These are phyloP conservation scores for Brachionus paranguensis DNA, from an alignment of 1,140 invertebrate species.

Conservation along the genomic window DNA sequence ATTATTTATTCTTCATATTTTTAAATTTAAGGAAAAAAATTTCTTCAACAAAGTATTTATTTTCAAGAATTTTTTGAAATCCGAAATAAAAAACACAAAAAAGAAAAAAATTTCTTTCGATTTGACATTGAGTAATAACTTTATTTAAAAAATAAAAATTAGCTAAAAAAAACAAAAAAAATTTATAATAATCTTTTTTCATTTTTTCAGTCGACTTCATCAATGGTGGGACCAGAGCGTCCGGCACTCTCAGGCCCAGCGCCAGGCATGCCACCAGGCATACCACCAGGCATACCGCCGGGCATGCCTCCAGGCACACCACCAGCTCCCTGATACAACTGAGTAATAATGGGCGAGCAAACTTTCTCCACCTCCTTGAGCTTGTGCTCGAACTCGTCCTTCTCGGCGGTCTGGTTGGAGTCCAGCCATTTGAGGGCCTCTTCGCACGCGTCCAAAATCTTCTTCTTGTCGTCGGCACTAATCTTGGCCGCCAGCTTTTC, in stretches of 20 bases:
- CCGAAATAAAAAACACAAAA: too few species aligned
- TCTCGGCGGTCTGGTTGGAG: slow-evolving; percentile 69
- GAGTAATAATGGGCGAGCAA: slow-evolving; percentile 57
- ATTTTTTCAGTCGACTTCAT: slow-evolving; percentile 33
- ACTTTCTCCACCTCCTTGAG: slow-evolving; percentile 53
- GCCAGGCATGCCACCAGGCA: not conserved
- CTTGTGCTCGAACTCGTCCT: slow-evolving; percentile 53
- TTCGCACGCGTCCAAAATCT: slow-evolving; percentile 82
- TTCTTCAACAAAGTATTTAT: too few species aligned
- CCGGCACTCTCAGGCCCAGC: not conserved
- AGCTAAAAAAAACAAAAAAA: not conserved
- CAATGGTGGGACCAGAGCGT: slow-evolving; percentile 17
- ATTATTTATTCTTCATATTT: too few species aligned
- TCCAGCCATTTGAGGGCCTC: slow-evolving; percentile 91
- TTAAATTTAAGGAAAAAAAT: too few species aligned
- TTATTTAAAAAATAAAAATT: not conserved
- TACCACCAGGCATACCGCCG: slow-evolving; percentile 30
- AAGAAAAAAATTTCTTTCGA: too few species aligned
- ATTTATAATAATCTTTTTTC: not conserved
- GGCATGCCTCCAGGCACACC: slow-evolving; percentile 35
- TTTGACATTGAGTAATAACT: not conserved
- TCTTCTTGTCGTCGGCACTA: slow-evolving; percentile 74
- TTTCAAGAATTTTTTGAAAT: too few species aligned
- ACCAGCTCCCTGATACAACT: slow-evolving; percentile 55
- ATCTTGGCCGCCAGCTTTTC: slow-evolving; percentile 64